Evolutionary conservation across 2,797 vertebrate species (phyloP), one percentile per base, ranked within the genome.

Genomic region (Lates japonicus): DNA sequence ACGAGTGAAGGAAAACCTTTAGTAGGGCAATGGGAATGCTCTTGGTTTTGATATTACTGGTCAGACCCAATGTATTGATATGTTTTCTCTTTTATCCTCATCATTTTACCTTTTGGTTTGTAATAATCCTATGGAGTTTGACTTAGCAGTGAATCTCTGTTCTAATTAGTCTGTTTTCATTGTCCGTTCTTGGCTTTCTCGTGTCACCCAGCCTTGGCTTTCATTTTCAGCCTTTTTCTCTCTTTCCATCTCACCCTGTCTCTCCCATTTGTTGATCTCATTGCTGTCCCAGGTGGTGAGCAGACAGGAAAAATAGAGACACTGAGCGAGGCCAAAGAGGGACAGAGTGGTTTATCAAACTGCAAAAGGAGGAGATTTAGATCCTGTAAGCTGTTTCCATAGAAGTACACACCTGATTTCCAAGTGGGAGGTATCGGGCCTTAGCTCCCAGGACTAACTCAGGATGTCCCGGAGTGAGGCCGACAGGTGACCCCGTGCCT

Each of bases 381-480:
- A 70, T 58, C 63, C 52, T 19, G 74, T 62, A 48, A 69, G 22
- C 60, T 55, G 11, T 78, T 78, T 68, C 51, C 4, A 57, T 0
- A 41, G 41, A 57, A 41, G 78, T n/a, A 79, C 57, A 2, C 63
- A 12, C 5, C 58, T 66, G 65, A 72, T 60, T 60, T 13, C n/a
- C n/a, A 14, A 52, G 71, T 33, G n/a, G 77, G 75, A 83, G 46
- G 51, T 10, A 48, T 14, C 11, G 0, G n/a, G 46, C 51, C 68
- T 65, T 7, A 20, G 46, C 66, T 81, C 72, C 76, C 70, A 86
- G 71, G 86, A 74, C 83, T 71, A 35, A 70, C 83, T 87, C 72
- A 93, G 39, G 79, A 96, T 96, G 95, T 96, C 95, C 80, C 91
- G 94, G 87, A 94, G 94, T n/a, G 84, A 95, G 90, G 86, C 95